Conservation (phyloP, 2,113 vertebrate species). For the Platichthys flesus region DNA sequence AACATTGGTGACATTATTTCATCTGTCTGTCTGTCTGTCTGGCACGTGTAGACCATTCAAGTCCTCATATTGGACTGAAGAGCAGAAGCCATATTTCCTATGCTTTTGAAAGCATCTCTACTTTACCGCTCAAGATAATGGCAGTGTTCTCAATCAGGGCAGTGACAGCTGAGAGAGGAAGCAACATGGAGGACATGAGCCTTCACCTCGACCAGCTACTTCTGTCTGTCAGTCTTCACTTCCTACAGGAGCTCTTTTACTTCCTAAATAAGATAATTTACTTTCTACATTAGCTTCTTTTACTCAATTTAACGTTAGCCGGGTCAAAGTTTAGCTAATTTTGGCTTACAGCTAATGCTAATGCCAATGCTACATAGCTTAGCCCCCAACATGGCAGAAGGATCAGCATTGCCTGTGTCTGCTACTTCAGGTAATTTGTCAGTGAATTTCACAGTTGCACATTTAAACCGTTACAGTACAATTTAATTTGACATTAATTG, state of each 20-base stretch:
- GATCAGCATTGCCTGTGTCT: background rate
- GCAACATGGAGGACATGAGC: too few relatives aligned
- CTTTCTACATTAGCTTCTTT: too few relatives aligned
- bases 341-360: background rate
- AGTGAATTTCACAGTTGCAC: background rate
- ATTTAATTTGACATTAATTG: background rate
- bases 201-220: too few relatives aligned
- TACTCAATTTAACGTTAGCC: too few relatives aligned
- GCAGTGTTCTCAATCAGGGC: background rate
- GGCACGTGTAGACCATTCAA: too few relatives aligned
- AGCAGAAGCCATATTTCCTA: background rate
- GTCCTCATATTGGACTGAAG: background rate
- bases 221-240: background rate
- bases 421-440: background rate
- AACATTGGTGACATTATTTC: too few relatives aligned
- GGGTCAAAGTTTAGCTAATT: background rate
- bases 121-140: background rate
- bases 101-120: slow-evolving; percentile 10
- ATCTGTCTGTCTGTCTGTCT: too few relatives aligned
- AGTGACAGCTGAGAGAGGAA: background rate
- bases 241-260: background rate
- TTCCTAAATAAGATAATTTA: too few relatives aligned
- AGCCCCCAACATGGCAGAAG: background rate
- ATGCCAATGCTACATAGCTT: background rate
- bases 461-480: too few relatives aligned